Base-by-base conservation (phyloP, 2,888 invertebrate species). In the Thera obeliscata region DNA sequence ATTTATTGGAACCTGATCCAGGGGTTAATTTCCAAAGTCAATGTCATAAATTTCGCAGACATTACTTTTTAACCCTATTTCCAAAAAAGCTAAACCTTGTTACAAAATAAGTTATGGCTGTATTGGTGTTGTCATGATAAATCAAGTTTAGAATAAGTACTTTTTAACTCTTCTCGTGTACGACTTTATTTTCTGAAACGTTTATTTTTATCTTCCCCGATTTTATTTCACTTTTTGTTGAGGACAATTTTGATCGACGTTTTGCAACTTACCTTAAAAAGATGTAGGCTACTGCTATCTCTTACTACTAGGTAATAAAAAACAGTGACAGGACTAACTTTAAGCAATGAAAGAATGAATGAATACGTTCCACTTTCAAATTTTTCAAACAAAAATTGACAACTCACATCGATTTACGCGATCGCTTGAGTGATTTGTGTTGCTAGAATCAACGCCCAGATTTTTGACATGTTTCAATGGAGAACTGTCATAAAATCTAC, bases 91-190 rank as follows among this genome's bases (percentile, higher is more conserved):
- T 64, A n/a, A 38, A 60, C 59, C 49, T 60, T 22, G 48, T 58
- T 59, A 22, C 38, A 2, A 36, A 59, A 59, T 59, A 60, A 61
- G 35, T 55, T 58, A 58, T 66, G 70, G 64, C 68, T 68, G 68
- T 49, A 49, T 61, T n/a, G 41, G 38, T 64, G 61, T 68, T 65
- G 58, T 64, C 41, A 58, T 64, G 22, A 61, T 60, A 41, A 65
- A 43, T 2, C 61, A 61, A 55, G 48, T 49, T 12, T 61, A 56
- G 60, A 60, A 52, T 64, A 60, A 67, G 38, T 56, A 49, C 49
- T 64, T 63, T 71, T 72, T 71, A 74, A 72, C 56, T 74, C 71
- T 75, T 72, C 72, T 71, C 74, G 71, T 75, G 65, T 66, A 63
- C 54, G 58, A 70, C 60, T 67, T 65, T 70, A 58, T 54, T 68